Base-by-base conservation (phyloP, 2,888 invertebrate species). In the Machimus rusticus region DNA sequence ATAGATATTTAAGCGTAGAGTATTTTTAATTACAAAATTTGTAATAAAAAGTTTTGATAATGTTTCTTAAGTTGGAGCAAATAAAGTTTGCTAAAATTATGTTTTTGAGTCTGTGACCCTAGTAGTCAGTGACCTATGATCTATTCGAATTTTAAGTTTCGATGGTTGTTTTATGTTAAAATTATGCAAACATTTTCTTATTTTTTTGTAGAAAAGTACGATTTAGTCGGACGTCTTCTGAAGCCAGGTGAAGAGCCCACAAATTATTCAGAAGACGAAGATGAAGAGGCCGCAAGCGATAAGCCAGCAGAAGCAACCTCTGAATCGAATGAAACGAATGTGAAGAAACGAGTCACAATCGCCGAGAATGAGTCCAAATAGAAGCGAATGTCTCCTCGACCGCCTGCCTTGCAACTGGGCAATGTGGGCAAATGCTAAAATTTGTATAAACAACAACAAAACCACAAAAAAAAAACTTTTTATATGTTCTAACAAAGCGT, bases 251-350 rank as follows among this genome's bases (percentile, higher is more conserved):
- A 99, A 91, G 95, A 96, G 90, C 97, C 98, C 1, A 96, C 95
- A 88, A 97, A 96, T 91, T 99, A 99, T 93, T 97, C 98, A 0
- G 98, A 98, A 0, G 98, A 98, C 90, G 98, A 98, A 90, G 98
- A 98, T 87, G 92, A 92, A 51, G 92, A 92, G 57, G 89, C 90
- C 37, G 89, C 89, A 87, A 89, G 89, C 76, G 89, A 90, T 85
- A 89, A 89, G 31, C 88, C 89, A 85, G 88, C 89, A 46, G 39
- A 43, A 37, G 9, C 43, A 23, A 74, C 14, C n/a, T n/a, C 37
- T 12, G 74, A 34, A 37, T 81, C 76, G 8, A 86, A 46, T 37
- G 82, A 51, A 4, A 34, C 74, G 37, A 84, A 46, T 37, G 39
- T 57, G 66, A 84, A 43, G 84, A 57, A 66, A 39, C 66, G 66